Evolutionary conservation across 92 coral and sea anemone genomes (phyloP).

Genomic region (Chrysogorgia sp.): DNA sequence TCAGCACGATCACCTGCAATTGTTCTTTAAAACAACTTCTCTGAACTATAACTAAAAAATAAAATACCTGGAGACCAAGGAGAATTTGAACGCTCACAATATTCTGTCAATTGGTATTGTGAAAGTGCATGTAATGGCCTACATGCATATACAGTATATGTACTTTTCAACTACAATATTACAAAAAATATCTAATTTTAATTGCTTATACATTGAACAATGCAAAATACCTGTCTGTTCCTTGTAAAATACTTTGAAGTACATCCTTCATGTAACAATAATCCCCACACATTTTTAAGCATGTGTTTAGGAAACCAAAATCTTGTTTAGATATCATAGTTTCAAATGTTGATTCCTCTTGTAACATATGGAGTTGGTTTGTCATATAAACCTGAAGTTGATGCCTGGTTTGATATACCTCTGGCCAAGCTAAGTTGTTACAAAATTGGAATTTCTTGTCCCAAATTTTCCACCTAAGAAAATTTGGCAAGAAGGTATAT

Average conservation of each 20-base stretch:
- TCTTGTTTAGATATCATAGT: not conserved
- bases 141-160: too few species aligned
- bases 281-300: not conserved
- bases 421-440: not conserved
- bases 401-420: not conserved
- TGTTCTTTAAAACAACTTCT: too few species aligned
- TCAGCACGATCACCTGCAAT: too few species aligned
- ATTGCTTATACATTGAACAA: too few species aligned
- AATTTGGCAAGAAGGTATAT: not conserved
- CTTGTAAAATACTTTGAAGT: not conserved
- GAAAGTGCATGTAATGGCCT: too few species aligned
- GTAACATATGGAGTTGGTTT: not conserved
- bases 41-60: too few species aligned
- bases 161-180: not conserved
- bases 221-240: slow-evolving; percentile 4
- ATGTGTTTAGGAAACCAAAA: not conserved
- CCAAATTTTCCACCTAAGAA: not conserved
- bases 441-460: not conserved
- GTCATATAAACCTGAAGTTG: not conserved
- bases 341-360: not conserved
- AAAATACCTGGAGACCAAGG: too few species aligned
- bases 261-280: not conserved
- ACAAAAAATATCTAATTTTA: not conserved
- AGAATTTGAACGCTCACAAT: too few species aligned
- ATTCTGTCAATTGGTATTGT: too few species aligned